phyloP scores from a whole-genome alignment of 1,140 invertebrate genomes.

The Drosophila grimshawi region DNA sequence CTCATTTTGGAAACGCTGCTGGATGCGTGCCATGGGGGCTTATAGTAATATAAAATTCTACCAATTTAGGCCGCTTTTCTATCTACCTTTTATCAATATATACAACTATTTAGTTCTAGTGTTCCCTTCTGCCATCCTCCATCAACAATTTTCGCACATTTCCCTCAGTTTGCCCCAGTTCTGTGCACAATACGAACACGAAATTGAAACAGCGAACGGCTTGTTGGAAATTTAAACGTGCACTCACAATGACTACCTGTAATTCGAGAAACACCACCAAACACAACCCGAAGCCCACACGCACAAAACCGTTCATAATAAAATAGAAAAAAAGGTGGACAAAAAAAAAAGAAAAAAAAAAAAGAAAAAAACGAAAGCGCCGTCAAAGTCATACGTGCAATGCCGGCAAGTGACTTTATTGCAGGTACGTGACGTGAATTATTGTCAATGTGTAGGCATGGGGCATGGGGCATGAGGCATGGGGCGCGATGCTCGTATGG shows the following conservation, averaged over 20 bases:
- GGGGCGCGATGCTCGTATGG: neutral
- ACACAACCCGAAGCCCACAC: slow-evolving; percentile 28
- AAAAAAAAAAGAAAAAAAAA: slow-evolving; percentile 13
- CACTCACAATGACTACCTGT: slow-evolving; percentile 47
- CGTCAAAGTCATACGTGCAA: slow-evolving; percentile 82
- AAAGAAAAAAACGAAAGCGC: slow-evolving; percentile 53
- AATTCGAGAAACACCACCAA: slow-evolving; percentile 21
- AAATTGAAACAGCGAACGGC: slow-evolving; percentile 56
- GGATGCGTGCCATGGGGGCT: neutral
- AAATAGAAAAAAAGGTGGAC: slow-evolving; percentile 52
- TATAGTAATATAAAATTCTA: slow-evolving; percentile 1
- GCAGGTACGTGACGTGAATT: slow-evolving; percentile 82
- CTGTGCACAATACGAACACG: slow-evolving; percentile 34
- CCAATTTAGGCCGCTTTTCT: neutral
- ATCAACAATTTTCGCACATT: slow-evolving; percentile 4
- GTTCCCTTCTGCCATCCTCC: neutral
- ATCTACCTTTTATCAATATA: slow-evolving; percentile 7
- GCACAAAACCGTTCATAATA: slow-evolving; percentile 81
- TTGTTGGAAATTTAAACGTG: slow-evolving; percentile 57
- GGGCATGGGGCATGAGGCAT: slow-evolving; percentile 2
- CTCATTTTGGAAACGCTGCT: neutral
- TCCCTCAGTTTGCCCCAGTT: slow-evolving; percentile 37
- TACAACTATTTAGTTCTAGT: neutral
- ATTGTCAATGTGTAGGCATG: slow-evolving; percentile 63
- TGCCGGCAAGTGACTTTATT: slow-evolving; percentile 82